Conservation (phyloP, 2,888 invertebrate genomes). For the Tuta absoluta region DNA sequence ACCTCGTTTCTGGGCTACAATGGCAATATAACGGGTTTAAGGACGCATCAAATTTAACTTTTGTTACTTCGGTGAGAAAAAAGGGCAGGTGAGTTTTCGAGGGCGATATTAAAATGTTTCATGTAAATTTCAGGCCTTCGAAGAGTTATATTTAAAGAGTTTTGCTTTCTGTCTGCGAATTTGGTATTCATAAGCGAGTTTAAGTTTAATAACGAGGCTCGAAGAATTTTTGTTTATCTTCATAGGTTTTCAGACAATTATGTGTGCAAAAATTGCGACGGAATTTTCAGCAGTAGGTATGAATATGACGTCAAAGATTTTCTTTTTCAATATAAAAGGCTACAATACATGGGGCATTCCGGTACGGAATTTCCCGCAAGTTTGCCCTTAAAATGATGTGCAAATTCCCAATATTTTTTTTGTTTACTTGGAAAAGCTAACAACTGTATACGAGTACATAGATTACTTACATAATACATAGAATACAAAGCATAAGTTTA, state of each 20-base stretch:
- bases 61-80: slow-evolving; percentile 72
- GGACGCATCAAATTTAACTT: slow-evolving; percentile 59
- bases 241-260: neutral
- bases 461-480: no score
- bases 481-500: no score
- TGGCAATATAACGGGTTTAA: slow-evolving; percentile 52
- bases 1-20: slow-evolving; percentile 43
- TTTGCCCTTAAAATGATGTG: no score
- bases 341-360: no score
- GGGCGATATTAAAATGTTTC: slow-evolving; percentile 79
- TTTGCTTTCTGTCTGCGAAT: slow-evolving; percentile 64
- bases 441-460: no score
- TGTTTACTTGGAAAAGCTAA: no score
- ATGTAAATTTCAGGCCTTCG: slow-evolving; percentile 71
- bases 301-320: neutral
- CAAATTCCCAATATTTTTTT: no score
- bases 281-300: neutral
- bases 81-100: slow-evolving; percentile 67
- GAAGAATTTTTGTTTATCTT: slow-evolving; percentile 20
- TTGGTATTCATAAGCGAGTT: slow-evolving; percentile 74
- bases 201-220: slow-evolving; percentile 68
- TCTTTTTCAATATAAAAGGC: neutral
- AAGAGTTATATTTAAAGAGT: slow-evolving; percentile 69
- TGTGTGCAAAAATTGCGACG: no score
- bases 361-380: no score